Percentiles rank a stretch among this genome's conserved stretches.
Conservation (phyloP, 2,888 invertebrate genomes). For the Strigamia maritima region DNA sequence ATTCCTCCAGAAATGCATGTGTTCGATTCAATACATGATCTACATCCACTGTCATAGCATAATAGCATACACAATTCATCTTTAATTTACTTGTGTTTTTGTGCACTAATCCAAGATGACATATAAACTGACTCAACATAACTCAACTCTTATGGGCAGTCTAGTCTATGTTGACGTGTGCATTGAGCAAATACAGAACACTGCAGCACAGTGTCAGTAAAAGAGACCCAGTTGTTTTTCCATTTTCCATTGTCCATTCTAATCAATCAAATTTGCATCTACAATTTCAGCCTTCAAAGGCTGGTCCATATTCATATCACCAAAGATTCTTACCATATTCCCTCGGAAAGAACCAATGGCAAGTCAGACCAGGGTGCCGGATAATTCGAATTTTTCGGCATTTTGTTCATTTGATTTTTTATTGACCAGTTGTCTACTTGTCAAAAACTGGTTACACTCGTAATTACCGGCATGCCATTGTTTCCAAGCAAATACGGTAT, state of each 20-base stretch:
- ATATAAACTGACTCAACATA: too few species aligned
- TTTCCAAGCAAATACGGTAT: too few species aligned
- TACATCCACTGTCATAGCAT: not conserved
- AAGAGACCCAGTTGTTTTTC: constrained; percentile 13
- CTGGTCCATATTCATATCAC: constrained; percentile 43
- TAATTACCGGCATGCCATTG: too few species aligned
- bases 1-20: not conserved
- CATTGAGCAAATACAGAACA: not conserved
- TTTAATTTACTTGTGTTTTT: not conserved
- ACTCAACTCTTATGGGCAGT: not conserved
- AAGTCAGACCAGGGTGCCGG: too few species aligned
- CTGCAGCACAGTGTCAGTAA: constrained; percentile 3
- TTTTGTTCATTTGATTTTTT: too few species aligned
- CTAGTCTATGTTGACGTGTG: not conserved
- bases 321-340: constrained; percentile 41
- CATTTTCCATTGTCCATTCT: not conserved
- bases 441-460: too few species aligned
- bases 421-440: too few species aligned
- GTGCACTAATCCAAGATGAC: not conserved
- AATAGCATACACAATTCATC: not conserved
- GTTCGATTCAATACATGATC: not conserved
- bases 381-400: too few species aligned
- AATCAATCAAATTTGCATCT: constrained; percentile 43
- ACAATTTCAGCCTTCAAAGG: constrained; percentile 48
- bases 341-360: too few species aligned